Base-by-base conservation (phyloP, 2,113 vertebrate genomes). In the Psittacus erithacus region DNA sequence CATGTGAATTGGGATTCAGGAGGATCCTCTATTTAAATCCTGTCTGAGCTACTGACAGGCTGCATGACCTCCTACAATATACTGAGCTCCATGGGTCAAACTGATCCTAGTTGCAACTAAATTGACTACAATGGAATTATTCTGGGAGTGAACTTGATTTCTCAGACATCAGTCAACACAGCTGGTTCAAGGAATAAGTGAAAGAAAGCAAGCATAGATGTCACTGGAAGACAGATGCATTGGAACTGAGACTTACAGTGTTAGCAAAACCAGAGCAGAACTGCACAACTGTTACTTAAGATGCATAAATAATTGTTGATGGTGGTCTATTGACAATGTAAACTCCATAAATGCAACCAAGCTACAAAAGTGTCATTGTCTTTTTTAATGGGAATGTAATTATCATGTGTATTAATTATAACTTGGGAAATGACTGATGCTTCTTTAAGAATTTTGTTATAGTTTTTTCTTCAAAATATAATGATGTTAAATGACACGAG, bases 81-180 rank as follows among this genome's bases (percentile, higher is more conserved):
- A 74, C 7, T 8, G 68, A 91, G 38, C 49, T 85, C 47, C 67
- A 35, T 44, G 89, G 94, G 82, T 91, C 92, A 93, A 69, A 86
- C 2, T 81, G 49, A 50, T 73, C 76, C 41, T 90, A 5, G 4
- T 86, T 91, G 78, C 67, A 88, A 77, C 70, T 91, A 62, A 93
- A 82, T 78, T 76, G 79, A 84, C 67, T 79, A 82, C 85, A 96
- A 47, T 87, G 82, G 74, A 90, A 53, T 95, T 88, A 77, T 57
- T 88, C 87, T 91, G 91, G 73, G 84, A 49, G 63, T 67, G 85
- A 92, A 88, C 83, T 79, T 96, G 85, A 78, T 90, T 94, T 82
- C 89, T 86, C 77, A 95, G 78, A 55, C 73, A 52, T 94, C 80
- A 87, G 93, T 96, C 88, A 90, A 86, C 86, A 80, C 83, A 97